Base-by-base conservation (phyloP, 2,113 vertebrate genomes). In the Amia ocellicauda region DNA sequence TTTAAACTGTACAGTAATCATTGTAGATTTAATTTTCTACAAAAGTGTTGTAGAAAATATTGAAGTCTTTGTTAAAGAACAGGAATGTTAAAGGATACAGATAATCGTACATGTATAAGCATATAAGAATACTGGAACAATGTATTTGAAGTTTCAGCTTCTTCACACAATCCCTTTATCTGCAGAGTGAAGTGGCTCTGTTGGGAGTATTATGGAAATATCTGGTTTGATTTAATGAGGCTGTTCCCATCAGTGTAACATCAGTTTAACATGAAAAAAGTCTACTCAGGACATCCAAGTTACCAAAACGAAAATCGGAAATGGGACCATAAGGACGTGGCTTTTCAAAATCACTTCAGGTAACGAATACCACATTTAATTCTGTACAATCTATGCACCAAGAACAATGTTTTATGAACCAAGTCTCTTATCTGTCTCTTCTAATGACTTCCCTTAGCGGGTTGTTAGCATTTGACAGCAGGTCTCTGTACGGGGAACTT, bases 401-500 rank as follows among this genome's bases (percentile, higher is more conserved):
- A 91, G 90, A 93, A 93, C 92, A 93, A 94, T 93, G 94, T 93
- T 94, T 94, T 91, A 92, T 93, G 92, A 91, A 93, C 92, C 92
- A 81, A 91, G 85, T 93, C 91, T 94, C 96, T 93, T 97, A 93
- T 97, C 93, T 93, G 91, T 92, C 91, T 92, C 87, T 91, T 95
- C 92, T 98, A 98, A 98, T 97, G 96, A 98, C 96, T 98, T 98
- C 97, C 96, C 97, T 97, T 92, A 92, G 97, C 94, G 97, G 94
- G 93, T 99, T 98, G 94, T 97, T 97, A 98, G 93, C 91, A 90
- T 87, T 91, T 97, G 95, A 97, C 95, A 97, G 93, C 92, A 91
- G 92, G 93, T 97, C 94, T 98, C 94, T 89, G 87, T 92, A 94
- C 93, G 88, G 93, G 91, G 89, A 94, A 94, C 90, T 97, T 96